Evolutionary conservation across 1,140 invertebrate species (phyloP), one percentile per base, ranked within the genome.

Genomic region (Drosophila kikkawai): DNA sequence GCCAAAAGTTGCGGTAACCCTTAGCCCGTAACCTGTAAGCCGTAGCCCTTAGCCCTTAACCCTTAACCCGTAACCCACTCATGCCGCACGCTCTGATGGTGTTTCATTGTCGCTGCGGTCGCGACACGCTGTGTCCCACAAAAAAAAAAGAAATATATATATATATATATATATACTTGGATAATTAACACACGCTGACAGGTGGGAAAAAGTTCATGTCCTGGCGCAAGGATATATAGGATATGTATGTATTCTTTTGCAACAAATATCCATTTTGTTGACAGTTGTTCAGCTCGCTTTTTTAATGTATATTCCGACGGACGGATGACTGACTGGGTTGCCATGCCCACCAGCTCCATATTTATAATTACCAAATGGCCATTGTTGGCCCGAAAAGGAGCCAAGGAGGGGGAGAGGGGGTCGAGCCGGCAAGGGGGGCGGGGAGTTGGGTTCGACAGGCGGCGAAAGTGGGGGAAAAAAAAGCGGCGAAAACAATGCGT

Each of bases 331-430:
- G 48, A 11, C 48, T 32, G 26, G 59, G 80, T 83, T 83, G 80
- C 69, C 68, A 88, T 88, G 80, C 51, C 53, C 53, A 56, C 53
- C 53, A 56, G 63, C 70, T 82, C 53, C 82, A 79, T 77, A 88
- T 87, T 87, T 87, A 88, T 87, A 87, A 87, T 87, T 87, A 87
- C 85, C 85, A 87, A 87, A 87, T 87, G 84, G 83, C 74, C 83
- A 87, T 83, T 80, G 88, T 84, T 80, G 63, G 51, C 34, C 51
- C 65, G 32, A 22, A 58, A 37, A 56, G 69, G 37, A 19, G 17
- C 11, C n/a, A 13, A 17, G 17, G 4, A 12, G 8, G 1, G 8
- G 13, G 34, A 2, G 3, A 2, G 3, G 29, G 17, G 26, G 4
- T 2, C 26, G 26, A 26, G 26, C 26, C 26, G 26, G 26, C 26